Conservation (phyloP, 2,888 invertebrate genomes). For the Isoperla grammatica region DNA sequence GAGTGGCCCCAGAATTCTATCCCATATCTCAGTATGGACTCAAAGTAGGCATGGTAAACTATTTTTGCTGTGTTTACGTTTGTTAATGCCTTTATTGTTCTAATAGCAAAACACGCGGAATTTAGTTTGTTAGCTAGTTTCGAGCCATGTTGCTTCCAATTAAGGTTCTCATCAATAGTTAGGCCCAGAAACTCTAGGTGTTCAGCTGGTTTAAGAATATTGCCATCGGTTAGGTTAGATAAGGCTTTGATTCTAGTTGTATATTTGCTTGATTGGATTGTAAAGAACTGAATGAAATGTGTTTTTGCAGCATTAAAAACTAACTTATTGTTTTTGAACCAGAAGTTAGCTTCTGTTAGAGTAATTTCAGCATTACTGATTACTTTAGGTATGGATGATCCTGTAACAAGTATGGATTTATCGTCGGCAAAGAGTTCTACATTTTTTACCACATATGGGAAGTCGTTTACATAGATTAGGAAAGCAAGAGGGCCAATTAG, state of each 20-base stretch:
- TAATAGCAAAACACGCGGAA: not conserved
- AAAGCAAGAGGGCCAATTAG: constrained; percentile 9
- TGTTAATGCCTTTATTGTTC: no score
- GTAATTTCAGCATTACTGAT: no score
- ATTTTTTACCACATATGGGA: not conserved
- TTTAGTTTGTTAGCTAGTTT: not conserved
- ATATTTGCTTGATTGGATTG: no score
- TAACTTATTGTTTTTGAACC: not conserved
- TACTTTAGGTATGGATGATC: no score
- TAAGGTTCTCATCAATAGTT: not conserved
- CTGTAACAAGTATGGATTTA: no score
- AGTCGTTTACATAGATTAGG: constrained; percentile 17
- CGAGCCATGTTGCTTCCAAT: not conserved
- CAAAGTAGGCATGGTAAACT: no score
- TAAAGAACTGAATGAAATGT: no score
- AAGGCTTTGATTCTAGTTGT: no score
- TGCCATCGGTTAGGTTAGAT: not conserved
- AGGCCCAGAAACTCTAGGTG: not conserved
- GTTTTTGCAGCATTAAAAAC: not conserved
- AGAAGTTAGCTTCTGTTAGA: not conserved
- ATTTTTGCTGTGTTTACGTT: no score
- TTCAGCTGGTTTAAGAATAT: not conserved
- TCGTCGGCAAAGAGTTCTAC: constrained; percentile 5
- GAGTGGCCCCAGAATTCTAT: no score
- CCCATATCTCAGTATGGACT: no score